A percentile compares a stretch with the other conserved stretches of the same genome.
Evolutionary conservation across 2,797 vertebrate species (phyloP).

Genomic region (Helicolenus hilgendorfi): DNA sequence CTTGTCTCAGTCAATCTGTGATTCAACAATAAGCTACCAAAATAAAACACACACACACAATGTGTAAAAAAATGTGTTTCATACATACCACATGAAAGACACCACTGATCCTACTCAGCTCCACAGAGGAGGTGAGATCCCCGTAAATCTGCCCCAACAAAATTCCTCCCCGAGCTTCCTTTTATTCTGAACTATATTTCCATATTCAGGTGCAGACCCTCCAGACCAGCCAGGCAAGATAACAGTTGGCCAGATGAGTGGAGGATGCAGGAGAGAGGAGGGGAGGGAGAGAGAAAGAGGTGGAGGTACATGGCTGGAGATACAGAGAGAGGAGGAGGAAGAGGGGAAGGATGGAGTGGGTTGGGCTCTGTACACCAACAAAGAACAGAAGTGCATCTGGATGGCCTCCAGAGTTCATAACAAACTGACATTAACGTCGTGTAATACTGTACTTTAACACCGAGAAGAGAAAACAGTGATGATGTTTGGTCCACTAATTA

Average conservation of each 20-base stretch:
- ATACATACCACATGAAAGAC: slow-evolving; percentile 85
- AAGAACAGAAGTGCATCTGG: not conserved
- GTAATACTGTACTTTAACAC: not conserved
- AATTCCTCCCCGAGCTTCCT: not conserved
- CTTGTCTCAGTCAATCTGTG: not conserved
- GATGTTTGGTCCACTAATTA: not conserved
- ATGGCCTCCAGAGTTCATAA: not conserved
- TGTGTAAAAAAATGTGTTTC: not conserved
- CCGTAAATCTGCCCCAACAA: slow-evolving; percentile 28
- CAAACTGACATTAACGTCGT: not conserved
- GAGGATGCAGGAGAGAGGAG: slow-evolving; percentile 70
- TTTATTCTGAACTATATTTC: slow-evolving; percentile 54
- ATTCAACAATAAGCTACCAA: not conserved
- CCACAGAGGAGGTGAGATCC: slow-evolving; percentile 32
- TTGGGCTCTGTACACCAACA: not conserved
- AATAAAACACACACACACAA: not conserved
- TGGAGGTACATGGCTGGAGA: slow-evolving; percentile 18
- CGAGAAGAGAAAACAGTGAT: not conserved
- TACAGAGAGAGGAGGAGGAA: slow-evolving; percentile 47
- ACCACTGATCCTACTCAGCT: slow-evolving; percentile 38
- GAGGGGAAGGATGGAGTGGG: slow-evolving; percentile 68
- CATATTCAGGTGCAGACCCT: slow-evolving; percentile 45
- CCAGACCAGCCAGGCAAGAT: slow-evolving; percentile 26
- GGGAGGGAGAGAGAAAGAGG: slow-evolving; percentile 18
- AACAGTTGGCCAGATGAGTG: slow-evolving; percentile 40